Base-by-base conservation (phyloP, 2,888 invertebrate genomes). In the Stomorhina lunata region DNA sequence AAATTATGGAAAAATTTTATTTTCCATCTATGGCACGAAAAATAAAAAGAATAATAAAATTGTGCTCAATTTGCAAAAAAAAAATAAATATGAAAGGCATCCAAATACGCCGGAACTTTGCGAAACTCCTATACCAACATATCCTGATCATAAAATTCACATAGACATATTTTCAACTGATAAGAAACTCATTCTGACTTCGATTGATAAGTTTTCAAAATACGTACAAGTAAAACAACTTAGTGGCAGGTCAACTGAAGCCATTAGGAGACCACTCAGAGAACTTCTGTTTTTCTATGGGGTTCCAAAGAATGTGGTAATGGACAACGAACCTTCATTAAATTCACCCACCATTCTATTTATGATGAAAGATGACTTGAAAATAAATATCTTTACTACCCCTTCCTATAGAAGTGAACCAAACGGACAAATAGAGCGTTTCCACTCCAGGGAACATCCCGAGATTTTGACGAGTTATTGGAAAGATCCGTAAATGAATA, bases 371-470 rank as follows among this genome's bases (percentile, higher is more conserved):
- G 40, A 73, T n/a, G 10, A 27, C 45, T 57, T 66, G 9, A 32
- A 27, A 17, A 20, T 68, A 5, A 6, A 68, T 6, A 29, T 76
- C 1, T 66, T 57, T 25, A 59, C 27, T 48, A 25, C 55, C 3
- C 66, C 59, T 1, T 59, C 66, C 2, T 76, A 76, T 34, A 57
- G 43, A 22, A 59, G 66, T 25, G 22, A 32, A n/a, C 61, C 61
- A 9, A 77, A 68, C 20, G 76, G 68, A 4, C 76, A 77, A 48
- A 27, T 66, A 45, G 57, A 66, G 25, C 34, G 76, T 9, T 76
- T 66, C 25, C n/a, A 40, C 55, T 27, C 45, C 69, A 75, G 12
- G 17, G 17, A 50, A 12, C 27, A 53, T 65, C 40, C 43, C 40
- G 4, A 40, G 57, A 20, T 75, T 75, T 53, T 27, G 27, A 6